Percentiles rank a stretch among this genome's conserved stretches.
phyloP scores from a whole-genome alignment of 2,797 vertebrate species.

The Girardinus metallicus region DNA sequence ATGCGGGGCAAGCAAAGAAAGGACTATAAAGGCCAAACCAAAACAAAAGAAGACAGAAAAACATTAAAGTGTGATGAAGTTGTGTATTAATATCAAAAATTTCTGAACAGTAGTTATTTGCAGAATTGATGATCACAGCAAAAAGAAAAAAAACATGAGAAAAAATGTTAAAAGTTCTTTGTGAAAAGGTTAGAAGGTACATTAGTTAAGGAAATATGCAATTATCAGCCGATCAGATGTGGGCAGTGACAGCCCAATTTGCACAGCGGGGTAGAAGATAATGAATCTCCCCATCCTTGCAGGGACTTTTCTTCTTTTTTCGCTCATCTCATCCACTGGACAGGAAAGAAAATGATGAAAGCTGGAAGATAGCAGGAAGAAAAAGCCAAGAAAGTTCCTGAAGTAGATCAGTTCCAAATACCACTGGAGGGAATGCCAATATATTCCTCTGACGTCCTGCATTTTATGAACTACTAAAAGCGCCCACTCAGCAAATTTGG shows the following conservation, averaged over 20 bases:
- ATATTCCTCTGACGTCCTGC: conserved; percentile 4
- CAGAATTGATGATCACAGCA: conserved; percentile 39
- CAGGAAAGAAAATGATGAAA: neutral
- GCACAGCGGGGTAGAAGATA: conserved; percentile 40
- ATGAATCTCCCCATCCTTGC: conserved; percentile 51
- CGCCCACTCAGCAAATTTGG: neutral
- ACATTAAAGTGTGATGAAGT: conserved; percentile 24
- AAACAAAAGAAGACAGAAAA: conserved; percentile 53
- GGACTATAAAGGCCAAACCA: conserved; percentile 27
- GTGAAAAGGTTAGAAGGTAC: conserved; percentile 48
- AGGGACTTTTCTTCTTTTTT: conserved; percentile 24
- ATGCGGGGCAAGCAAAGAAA: conserved; percentile 52
- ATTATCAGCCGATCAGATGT: conserved; percentile 65
- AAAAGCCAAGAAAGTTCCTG: conserved; percentile 21
- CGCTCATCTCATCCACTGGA: conserved; percentile 22
- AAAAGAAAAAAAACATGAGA: conserved; percentile 13
- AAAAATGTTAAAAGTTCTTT: conserved; percentile 18
- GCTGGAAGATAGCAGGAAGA: neutral
- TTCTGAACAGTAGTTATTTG: conserved; percentile 2
- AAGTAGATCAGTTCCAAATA: conserved; percentile 40
- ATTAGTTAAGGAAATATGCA: conserved; percentile 50
- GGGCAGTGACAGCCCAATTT: conserved; percentile 53
- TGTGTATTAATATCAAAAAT: neutral
- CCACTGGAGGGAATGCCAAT: neutral
- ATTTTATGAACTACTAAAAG: conserved; percentile 28